phyloP scores from a whole-genome alignment of 2,113 vertebrate genomes.

The Melospiza georgiana region DNA sequence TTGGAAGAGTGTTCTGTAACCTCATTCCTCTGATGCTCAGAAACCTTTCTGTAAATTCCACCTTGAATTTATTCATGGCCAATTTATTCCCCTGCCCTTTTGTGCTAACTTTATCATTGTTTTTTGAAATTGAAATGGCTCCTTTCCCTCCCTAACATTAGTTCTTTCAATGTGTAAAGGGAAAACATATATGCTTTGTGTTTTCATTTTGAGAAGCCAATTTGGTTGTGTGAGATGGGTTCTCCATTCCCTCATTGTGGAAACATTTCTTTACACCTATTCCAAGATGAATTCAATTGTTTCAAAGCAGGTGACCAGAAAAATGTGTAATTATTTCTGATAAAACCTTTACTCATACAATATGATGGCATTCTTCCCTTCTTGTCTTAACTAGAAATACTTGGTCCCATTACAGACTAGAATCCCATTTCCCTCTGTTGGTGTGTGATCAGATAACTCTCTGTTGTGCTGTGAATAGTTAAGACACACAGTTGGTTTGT shows the following conservation, averaged over 20 bases:
- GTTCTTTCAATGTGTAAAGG: not conserved
- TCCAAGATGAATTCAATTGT: not conserved
- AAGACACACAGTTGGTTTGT: not conserved
- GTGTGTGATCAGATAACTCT: not conserved
- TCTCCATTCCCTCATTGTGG: not conserved
- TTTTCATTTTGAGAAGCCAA: not conserved
- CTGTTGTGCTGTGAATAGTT: not conserved
- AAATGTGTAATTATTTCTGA: not conserved
- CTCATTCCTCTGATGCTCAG: constrained; percentile 50
- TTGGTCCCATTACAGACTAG: not conserved
- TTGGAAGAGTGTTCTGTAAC: constrained; percentile 46
- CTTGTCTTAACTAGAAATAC: not conserved
- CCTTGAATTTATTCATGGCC: constrained; percentile 47
- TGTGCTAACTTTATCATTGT: not conserved
- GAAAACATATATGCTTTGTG: not conserved
- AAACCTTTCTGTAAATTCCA: constrained; percentile 63
- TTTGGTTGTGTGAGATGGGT: not conserved
- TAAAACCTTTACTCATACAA: not conserved
- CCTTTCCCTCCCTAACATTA: not conserved
- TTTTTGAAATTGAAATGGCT: constrained; percentile 10
- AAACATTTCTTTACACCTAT: not conserved
- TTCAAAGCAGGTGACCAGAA: not conserved
- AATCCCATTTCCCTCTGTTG: not conserved
- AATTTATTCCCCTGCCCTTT: constrained; percentile 12
- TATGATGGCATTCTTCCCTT: not conserved